Evolutionary conservation across 1,140 invertebrate species (phyloP).

Genomic region (Dinoponera quadriceps): DNA sequence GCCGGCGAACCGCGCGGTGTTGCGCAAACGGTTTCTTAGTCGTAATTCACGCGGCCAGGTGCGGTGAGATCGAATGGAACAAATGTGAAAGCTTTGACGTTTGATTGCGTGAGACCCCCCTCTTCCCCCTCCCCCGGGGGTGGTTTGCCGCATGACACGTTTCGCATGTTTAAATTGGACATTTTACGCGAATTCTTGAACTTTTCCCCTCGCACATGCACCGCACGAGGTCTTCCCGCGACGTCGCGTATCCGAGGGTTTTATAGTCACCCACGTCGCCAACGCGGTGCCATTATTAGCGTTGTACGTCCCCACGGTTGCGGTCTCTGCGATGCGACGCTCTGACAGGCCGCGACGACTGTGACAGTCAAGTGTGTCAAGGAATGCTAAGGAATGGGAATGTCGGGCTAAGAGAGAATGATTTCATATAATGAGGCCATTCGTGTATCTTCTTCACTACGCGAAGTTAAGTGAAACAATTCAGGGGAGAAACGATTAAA

Average conservation of each 20-base stretch:
- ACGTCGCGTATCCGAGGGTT: constrained; percentile 32
- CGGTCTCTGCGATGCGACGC: constrained; percentile 27
- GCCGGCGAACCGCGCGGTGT: neutral
- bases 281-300: constrained; percentile 57
- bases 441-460: neutral
- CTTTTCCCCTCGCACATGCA: neutral
- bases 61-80: neutral
- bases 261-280: constrained; percentile 65
- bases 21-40: neutral
- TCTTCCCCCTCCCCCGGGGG: too few species aligned
- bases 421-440: neutral
- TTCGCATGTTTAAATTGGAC: constrained; percentile 10
- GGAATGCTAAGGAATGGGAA: constrained; percentile 21
- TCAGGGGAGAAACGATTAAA: too few species aligned
- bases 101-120: too few species aligned
- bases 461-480: too few species aligned
- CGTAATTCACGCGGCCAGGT: neutral
- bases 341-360: neutral
- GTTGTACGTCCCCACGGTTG: constrained; percentile 58
- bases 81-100: constrained; percentile 1
- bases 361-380: constrained; percentile 43
- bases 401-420: neutral
- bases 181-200: neutral
- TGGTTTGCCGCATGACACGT: neutral
- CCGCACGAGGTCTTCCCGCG: constrained; percentile 41